A percentile compares a stretch with the other conserved stretches of the same genome.
Evolutionary conservation across 1,140 invertebrate genomes (phyloP).

Genomic region (Triops cancriformis): DNA sequence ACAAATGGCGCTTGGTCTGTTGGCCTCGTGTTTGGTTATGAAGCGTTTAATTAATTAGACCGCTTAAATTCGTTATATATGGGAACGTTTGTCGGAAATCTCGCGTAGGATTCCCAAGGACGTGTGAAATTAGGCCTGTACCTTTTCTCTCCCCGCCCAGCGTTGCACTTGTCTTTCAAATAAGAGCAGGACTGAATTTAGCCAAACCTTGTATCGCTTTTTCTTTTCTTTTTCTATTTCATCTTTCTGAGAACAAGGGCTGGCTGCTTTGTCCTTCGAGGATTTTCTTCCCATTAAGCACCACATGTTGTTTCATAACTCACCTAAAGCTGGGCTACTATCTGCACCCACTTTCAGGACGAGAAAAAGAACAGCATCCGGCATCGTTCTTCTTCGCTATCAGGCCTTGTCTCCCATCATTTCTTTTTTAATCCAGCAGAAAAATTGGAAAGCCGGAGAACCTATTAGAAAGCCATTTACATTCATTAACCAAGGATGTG

Average conservation of each 20-base stretch:
- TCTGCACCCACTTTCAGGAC: not conserved
- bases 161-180: not conserved
- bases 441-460: not conserved
- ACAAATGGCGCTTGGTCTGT: too few species aligned
- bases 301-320: slow-evolving; percentile 14
- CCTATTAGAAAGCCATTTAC: slow-evolving; percentile 10
- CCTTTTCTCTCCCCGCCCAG: not conserved
- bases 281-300: slow-evolving; percentile 1
- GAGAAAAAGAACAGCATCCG: not conserved
- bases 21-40: too few species aligned
- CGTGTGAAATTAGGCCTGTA: not conserved
- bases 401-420: not conserved
- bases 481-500: not conserved
- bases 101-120: not conserved
- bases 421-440: slow-evolving; percentile 2
- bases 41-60: too few species aligned
- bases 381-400: not conserved
- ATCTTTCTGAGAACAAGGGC: not conserved
- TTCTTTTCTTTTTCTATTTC: not conserved
- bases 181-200: not conserved
- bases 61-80: too few species aligned
- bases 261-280: not conserved
- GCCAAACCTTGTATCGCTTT: not conserved
- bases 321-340: not conserved
- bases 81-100: too few species aligned